A percentile compares a stretch with the other conserved stretches of the same genome.
Conservation (phyloP, 1,140 invertebrate species). For the Temnothorax nylanderi region DNA sequence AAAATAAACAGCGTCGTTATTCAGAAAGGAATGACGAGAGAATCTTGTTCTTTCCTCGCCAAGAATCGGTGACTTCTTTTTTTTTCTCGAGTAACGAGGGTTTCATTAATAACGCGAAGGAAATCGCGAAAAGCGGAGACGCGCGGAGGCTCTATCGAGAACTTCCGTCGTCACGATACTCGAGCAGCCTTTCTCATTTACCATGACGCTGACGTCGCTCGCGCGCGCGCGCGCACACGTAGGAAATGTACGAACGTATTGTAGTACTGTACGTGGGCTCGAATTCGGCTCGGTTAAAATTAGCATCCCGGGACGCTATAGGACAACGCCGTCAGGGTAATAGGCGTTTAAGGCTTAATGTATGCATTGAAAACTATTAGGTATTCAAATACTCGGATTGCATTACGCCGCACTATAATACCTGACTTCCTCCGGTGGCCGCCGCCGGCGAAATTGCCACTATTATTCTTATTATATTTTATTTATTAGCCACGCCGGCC, state of each 20-base stretch:
- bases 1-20: constrained; percentile 50
- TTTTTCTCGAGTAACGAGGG: constrained; percentile 20
- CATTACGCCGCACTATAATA: constrained; percentile 78
- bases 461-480: constrained; percentile 78
- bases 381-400: constrained; percentile 83
- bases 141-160: constrained; percentile 37
- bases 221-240: constrained; percentile 12
- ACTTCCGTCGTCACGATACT: constrained; percentile 33
- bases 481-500: constrained; percentile 72
- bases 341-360: constrained; percentile 80
- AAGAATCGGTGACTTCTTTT: constrained; percentile 9
- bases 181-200: constrained; percentile 59
- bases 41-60: constrained; percentile 1
- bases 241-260: constrained; percentile 26
- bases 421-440: constrained; percentile 74
- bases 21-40: constrained; percentile 15
- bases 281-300: constrained; percentile 75
- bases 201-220: constrained; percentile 51
- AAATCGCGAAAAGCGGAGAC: constrained; percentile 3
- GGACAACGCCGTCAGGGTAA: constrained; percentile 77
- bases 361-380: constrained; percentile 83
- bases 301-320: constrained; percentile 75
- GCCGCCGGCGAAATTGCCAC: constrained; percentile 75
- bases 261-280: constrained; percentile 48
- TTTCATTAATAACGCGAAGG: constrained; percentile 41